These are phyloP conservation scores for Podarcis raffonei DNA, from an alignment of 2,113 vertebrate genomes.

Conservation along the genomic window DNA sequence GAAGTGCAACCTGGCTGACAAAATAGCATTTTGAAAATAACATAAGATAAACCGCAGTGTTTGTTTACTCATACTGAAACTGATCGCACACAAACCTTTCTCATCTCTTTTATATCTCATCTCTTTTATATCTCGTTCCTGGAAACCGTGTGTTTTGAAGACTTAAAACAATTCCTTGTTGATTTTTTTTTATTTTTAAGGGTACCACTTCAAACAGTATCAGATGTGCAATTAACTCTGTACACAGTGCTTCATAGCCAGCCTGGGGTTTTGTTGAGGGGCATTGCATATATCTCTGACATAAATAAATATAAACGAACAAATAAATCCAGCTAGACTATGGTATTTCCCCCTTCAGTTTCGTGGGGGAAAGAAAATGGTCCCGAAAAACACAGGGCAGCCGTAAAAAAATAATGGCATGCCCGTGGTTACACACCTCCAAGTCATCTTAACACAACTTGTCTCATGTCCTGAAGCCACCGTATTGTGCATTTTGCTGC, in stretches of 20 bases:
- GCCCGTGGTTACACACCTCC: too few relatives aligned
- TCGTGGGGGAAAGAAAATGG: background rate
- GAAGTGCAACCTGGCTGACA: constrained; percentile 20
- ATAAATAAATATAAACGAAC: too few relatives aligned
- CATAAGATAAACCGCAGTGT: background rate
- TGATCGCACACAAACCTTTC: background rate
- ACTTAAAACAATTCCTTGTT: background rate
- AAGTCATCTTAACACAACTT: too few relatives aligned
- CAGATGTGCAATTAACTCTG: background rate
- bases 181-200: background rate
- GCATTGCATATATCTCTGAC: too few relatives aligned
- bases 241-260: background rate
- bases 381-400: background rate
- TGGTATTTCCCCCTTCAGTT: too few relatives aligned
- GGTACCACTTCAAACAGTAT: too few relatives aligned
- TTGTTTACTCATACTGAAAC: background rate
- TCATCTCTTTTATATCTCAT: too few relatives aligned
- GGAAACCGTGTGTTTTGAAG: background rate
- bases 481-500: background rate
- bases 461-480: background rate
- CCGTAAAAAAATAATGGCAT: background rate
- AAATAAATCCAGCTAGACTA: too few relatives aligned
- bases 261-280: background rate
- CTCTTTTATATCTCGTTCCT: background rate
- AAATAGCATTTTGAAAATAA: constrained; percentile 60